Evolutionary conservation across 2,888 invertebrate genomes (phyloP), one percentile per base, ranked within the genome.

Genomic region (Siphlonurus alternatus): DNA sequence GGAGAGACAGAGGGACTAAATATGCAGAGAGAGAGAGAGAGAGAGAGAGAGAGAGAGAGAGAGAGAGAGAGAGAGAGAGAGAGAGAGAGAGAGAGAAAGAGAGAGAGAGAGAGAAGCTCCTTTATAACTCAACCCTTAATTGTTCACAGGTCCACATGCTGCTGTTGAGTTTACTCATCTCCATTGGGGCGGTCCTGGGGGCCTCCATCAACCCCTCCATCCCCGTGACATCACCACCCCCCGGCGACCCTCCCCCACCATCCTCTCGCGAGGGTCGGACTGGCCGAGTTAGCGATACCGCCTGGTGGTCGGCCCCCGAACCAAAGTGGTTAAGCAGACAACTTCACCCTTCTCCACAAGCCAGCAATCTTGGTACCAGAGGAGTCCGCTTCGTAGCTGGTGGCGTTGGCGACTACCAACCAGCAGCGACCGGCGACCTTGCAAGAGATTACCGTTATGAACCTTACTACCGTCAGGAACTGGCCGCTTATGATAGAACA

Each of bases 281-380:
- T 22, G 38, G 38, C 15, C 56, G 7, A 22, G 22, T 22, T 10
- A 5, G 56, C 7, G 56, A 56, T 22, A 56, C 56, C n/a, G 56
- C 56, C 22, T 56, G 56, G 56, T 56, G 56, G 56, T 56, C 56
- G 20, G 56, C 56, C 56, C 56, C 56, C 7, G 56, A 56, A n/a
- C 56, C 56, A 20, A 7, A 56, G n/a, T 56, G 56, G 56, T 20
- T 10, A 7, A 56, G 56, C 22, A n/a, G 56, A 56, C n/a, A n/a
- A n/a, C n/a, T n/a, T n/a, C n/a, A n/a, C n/a, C 38, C 38, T 38
- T 38, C 38, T 38, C 38, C 5, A 38, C 38, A 5, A 10, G 38
- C 38, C 38, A 38, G 15, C 38, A 38, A 38, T 38, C 15, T 38
- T 15, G 15, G 15, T 15, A 38, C 38, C 15, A 38, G 38, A 38